A percentile compares a stretch with the other conserved stretches of the same genome.
phyloP scores from a whole-genome alignment of 1,140 invertebrate genomes.

The Lasioglossum albipes region DNA sequence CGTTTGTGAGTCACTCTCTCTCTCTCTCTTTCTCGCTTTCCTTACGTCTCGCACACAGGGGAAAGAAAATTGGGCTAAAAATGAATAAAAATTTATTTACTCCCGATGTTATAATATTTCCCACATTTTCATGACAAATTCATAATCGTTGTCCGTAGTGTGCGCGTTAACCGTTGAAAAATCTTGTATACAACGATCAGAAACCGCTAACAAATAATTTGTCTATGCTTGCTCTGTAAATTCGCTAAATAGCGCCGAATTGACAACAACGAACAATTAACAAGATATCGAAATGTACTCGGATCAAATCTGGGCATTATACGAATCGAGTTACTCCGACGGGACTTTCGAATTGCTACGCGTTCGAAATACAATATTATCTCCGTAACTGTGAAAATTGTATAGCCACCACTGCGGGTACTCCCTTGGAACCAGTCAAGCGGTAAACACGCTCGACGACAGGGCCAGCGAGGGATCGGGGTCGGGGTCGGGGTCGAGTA shows the following conservation, averaged over 20 bases:
- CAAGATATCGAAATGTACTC: slow-evolving; percentile 5
- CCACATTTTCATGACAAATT: slow-evolving; percentile 43
- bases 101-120: slow-evolving; percentile 47
- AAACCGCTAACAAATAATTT: slow-evolving; percentile 28
- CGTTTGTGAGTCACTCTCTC: too few relatives aligned
- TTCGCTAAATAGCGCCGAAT: slow-evolving; percentile 3
- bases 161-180: slow-evolving; percentile 23
- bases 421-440: too few relatives aligned
- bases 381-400: too few relatives aligned
- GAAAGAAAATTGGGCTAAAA: slow-evolving; percentile 22
- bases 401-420: too few relatives aligned
- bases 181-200: slow-evolving; percentile 29
- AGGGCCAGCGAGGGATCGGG: too few relatives aligned
- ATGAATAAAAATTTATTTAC: slow-evolving; percentile 52
- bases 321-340: neutral
- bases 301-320: neutral
- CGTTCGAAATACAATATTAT: too few relatives aligned
- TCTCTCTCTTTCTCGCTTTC: neutral
- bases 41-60: neutral
- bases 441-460: too few relatives aligned
- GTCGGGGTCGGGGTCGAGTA: too few relatives aligned
- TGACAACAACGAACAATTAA: neutral
- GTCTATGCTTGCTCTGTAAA: neutral
- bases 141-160: slow-evolving; percentile 41
- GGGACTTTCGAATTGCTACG: too few relatives aligned